Evolutionary conservation across 2,888 invertebrate genomes (phyloP).

Genomic region (Pegoplata infirma): DNA sequence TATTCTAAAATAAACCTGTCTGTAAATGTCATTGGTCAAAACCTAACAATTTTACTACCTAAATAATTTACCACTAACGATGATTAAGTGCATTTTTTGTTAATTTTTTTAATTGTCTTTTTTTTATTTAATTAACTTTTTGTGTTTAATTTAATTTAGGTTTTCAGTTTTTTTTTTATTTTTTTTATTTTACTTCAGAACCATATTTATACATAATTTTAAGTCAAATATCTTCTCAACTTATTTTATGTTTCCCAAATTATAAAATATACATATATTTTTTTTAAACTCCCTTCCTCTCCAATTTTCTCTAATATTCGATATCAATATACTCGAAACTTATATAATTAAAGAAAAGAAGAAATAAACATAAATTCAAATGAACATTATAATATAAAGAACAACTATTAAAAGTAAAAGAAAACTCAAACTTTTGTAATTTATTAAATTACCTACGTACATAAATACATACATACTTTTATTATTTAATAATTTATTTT

Average conservation of each 20-base stretch:
- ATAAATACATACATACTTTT: no score
- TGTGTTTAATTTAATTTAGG: neutral
- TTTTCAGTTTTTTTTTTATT: conserved; percentile 1
- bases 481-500: conserved; percentile 27
- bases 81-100: conserved; percentile 43
- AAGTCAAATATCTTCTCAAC: conserved; percentile 35
- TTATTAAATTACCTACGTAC: conserved; percentile 48
- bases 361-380: conserved; percentile 13
- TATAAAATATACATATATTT: neutral
- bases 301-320: neutral
- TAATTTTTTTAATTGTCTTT: conserved; percentile 26
- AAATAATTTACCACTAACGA: conserved; percentile 21
- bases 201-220: conserved; percentile 42
- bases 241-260: conserved; percentile 34
- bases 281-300: neutral
- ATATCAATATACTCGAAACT: conserved; percentile 24
- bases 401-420: conserved; percentile 37
- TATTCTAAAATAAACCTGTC: neutral
- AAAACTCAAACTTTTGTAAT: conserved; percentile 51
- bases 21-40: conserved; percentile 5
- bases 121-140: conserved; percentile 21
- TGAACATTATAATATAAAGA: neutral
- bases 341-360: conserved; percentile 25
- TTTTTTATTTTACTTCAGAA: conserved; percentile 26
- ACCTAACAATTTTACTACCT: conserved; percentile 8